phyloP scores from a whole-genome alignment of 1,140 invertebrate genomes.

The Atta texana region DNA sequence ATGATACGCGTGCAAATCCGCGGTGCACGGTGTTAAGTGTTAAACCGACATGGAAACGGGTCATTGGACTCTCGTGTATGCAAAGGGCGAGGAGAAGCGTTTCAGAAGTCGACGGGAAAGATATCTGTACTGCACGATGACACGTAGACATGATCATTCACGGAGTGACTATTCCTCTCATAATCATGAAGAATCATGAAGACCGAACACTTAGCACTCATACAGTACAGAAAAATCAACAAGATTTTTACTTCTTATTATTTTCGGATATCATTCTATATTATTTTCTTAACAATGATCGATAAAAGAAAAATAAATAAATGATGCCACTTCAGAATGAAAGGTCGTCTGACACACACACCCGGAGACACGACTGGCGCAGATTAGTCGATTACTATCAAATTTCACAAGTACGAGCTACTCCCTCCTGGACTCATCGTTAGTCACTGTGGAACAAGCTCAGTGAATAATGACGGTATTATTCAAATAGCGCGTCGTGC shows the following conservation, averaged over 20 bases:
- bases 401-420: constrained; percentile 62
- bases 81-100: constrained; percentile 22
- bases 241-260: background rate
- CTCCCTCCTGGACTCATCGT: constrained; percentile 61
- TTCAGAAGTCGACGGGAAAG: constrained; percentile 6
- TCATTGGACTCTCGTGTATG: constrained; percentile 62
- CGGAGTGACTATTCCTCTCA: background rate
- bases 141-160: constrained; percentile 16
- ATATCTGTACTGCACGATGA: background rate
- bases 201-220: background rate
- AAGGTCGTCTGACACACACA: background rate
- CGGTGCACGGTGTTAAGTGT: constrained; percentile 66
- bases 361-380: background rate
- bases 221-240: background rate
- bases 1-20: constrained; percentile 72
- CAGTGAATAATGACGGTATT: constrained; percentile 75
- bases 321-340: background rate
- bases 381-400: constrained; percentile 61
- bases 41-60: constrained; percentile 71
- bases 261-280: too few relatives aligned
- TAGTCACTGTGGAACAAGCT: constrained; percentile 67
- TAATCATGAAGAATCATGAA: background rate
- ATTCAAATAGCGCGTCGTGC: constrained; percentile 72
- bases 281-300: background rate
- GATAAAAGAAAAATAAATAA: background rate